Evolutionary conservation across 2,113 vertebrate genomes (phyloP).

Genomic region (Haplochromis vanheusdeni): DNA sequence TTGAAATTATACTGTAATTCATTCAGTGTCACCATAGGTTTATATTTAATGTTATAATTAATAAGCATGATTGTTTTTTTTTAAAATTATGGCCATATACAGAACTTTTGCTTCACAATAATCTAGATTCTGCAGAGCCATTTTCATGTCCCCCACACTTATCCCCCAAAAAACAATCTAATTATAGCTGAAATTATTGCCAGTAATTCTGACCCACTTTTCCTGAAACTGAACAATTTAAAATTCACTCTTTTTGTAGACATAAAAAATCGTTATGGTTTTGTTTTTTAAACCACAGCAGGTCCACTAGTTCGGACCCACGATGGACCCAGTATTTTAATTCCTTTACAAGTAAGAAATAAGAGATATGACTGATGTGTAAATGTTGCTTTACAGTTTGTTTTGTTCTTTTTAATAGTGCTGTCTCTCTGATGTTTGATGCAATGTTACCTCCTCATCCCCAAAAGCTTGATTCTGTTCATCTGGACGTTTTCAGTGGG

Average conservation of each 20-base stretch:
- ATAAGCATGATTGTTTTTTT: background rate
- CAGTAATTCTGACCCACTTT: background rate
- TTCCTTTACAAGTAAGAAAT: rapidly evolving
- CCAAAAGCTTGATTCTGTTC: background rate
- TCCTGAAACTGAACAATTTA: background rate
- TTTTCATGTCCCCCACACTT: background rate
- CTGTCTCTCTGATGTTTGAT: background rate
- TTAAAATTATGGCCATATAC: background rate
- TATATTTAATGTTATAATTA: background rate
- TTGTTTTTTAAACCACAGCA: background rate
- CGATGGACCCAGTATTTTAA: background rate
- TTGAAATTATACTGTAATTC: background rate
- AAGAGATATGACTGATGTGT: rapidly evolving
- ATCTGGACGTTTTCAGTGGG: background rate
- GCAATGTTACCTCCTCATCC: background rate
- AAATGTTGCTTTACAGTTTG: background rate
- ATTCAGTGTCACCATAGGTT: background rate
- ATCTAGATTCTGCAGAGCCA: background rate
- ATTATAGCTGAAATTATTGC: background rate
- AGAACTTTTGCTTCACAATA: background rate
- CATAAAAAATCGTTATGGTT: background rate
- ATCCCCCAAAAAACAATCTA: background rate
- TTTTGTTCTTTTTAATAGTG: background rate
- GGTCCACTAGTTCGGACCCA: background rate
- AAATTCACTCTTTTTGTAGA: background rate